Percentiles rank a stretch among this genome's conserved stretches.
Conservation (phyloP, 2,888 invertebrate species). For the Parnassius mnemosyne region DNA sequence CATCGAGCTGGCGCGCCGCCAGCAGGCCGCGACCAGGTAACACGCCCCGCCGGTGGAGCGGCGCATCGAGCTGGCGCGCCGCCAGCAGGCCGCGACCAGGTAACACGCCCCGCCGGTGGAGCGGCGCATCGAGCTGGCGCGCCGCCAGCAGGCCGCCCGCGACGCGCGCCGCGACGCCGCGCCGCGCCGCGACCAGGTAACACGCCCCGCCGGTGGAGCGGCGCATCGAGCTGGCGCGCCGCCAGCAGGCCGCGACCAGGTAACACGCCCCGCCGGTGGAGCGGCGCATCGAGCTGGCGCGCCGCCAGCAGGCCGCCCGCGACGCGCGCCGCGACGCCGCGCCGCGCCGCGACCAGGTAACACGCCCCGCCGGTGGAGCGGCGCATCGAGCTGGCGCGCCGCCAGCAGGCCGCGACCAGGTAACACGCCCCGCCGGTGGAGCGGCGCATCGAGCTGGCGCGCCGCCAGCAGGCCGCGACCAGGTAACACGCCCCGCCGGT, state of each 20-base stretch:
- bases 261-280: too few relatives aligned
- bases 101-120: too few relatives aligned
- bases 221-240: conserved; percentile 86
- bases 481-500: too few relatives aligned
- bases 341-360: conserved; percentile 78
- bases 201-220: too few relatives aligned
- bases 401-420: conserved; percentile 83
- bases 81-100: conserved; percentile 83
- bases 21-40: conserved; percentile 83
- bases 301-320: conserved; percentile 85
- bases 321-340: conserved; percentile 85
- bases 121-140: conserved; percentile 87
- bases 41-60: too few relatives aligned
- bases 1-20: conserved; percentile 86
- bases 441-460: conserved; percentile 87
- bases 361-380: too few relatives aligned
- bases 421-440: too few relatives aligned
- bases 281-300: conserved; percentile 87
- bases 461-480: conserved; percentile 83
- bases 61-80: conserved; percentile 86
- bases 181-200: conserved; percentile 78
- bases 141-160: conserved; percentile 85
- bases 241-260: conserved; percentile 83
- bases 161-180: conserved; percentile 85
- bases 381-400: conserved; percentile 86